Percentiles rank a stretch among this genome's conserved stretches.
Conservation (phyloP, 2,797 vertebrate genomes). For the Periophthalmus magnuspinnatus region DNA sequence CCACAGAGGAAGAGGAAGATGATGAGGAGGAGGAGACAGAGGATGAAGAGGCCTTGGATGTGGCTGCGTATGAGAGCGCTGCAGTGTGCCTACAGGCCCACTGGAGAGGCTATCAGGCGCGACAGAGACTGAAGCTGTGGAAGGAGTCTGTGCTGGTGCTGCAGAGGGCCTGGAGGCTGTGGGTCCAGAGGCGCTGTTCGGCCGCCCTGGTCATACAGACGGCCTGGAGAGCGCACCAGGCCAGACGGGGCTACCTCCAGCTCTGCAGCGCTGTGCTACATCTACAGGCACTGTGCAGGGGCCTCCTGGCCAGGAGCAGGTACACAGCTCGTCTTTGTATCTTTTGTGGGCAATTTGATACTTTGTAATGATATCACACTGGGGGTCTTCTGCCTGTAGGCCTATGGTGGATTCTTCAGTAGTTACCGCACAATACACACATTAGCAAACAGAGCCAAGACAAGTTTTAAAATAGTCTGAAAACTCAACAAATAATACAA, state of each 20-base stretch:
- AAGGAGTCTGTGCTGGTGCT: slow-evolving; percentile 82
- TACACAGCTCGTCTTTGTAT: slow-evolving; percentile 40
- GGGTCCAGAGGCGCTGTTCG: slow-evolving; percentile 51
- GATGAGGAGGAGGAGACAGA: slow-evolving; percentile 40
- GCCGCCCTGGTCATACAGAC: slow-evolving; percentile 87
- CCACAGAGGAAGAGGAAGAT: slow-evolving; percentile 46
- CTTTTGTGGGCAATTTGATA: no score
- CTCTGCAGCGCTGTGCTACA: slow-evolving; percentile 69
- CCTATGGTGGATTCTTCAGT: no score
- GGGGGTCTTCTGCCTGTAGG: no score
- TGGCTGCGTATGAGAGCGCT: slow-evolving; percentile 69
- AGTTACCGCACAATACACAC: no score
- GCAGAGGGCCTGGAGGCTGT: slow-evolving; percentile 85
- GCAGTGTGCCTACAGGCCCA: slow-evolving; percentile 82
- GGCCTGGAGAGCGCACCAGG: slow-evolving; percentile 83
- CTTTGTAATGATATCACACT: no score
- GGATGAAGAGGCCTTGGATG: slow-evolving; percentile 50
- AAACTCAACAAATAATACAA: no score
- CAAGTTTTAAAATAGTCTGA: no score
- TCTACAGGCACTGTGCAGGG: slow-evolving; percentile 83
- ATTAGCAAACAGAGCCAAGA: no score
- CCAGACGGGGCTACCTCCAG: slow-evolving; percentile 68
- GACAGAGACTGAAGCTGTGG: slow-evolving; percentile 79
- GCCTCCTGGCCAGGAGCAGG: slow-evolving; percentile 83
- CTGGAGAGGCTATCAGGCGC: slow-evolving; percentile 85